Base-by-base conservation (phyloP, 2,888 invertebrate species). In the Drosophila helvetica region DNA sequence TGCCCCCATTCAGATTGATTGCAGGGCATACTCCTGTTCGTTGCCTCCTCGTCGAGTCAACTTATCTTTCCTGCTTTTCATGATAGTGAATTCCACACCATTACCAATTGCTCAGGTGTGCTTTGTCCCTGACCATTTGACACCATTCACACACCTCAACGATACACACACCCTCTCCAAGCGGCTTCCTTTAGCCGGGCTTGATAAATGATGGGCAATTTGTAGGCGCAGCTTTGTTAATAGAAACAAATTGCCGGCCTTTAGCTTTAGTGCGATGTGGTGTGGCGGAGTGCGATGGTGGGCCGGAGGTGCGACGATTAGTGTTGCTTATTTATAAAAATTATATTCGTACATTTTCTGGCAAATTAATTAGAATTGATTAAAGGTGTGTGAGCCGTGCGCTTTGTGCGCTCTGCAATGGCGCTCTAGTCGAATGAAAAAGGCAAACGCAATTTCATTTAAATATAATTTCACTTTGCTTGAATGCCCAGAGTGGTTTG, bases 161-260 rank as follows among this genome's bases (percentile, higher is more conserved):
- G 43, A 18, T n/a, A 33, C 53, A 25, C 48, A 56, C 56, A 47
- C 65, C 56, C 66, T 42, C 66, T 33, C 46, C 42, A 30, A 25
- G 76, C 58, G 62, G 71, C 56, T 66, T 67, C 59, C 77, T n/a
- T n/a, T n/a, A 74, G 52, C 47, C 48, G 5, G 66, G 63, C 75
- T 75, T 85, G 85, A 85, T 86, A 86, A 85, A 85, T 85, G 84
- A 84, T 82, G 72, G 74, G 66, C 80, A 80, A 85, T 85, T 85
- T 86, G 85, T 86, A 85, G 87, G 85, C 85, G 84, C 86, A 78
- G 80, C 83, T 75, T 79, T 70, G 82, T 86, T 86, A 85, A 85
- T 85, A 85, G 85, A 85, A 85, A 85, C 85, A 85, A 85, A 86
- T 85, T 84, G 87, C 78, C 78, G 74, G 70, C 53, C 70, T 66